phyloP scores from a whole-genome alignment of 1,140 invertebrate species.

The Cyrtorhinus lividipennis region DNA sequence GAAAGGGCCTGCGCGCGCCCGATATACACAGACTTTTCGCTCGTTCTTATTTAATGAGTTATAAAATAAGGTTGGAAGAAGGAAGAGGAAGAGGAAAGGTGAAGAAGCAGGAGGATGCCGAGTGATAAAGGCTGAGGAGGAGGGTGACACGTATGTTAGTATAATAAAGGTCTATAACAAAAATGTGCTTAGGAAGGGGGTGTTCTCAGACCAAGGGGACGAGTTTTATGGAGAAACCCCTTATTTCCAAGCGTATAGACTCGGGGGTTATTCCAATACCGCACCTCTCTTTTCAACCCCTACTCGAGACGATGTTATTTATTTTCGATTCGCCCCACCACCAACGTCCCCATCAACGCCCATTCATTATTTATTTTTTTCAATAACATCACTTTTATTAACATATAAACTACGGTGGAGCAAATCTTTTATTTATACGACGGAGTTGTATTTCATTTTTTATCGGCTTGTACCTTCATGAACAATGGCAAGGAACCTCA shows the following conservation, averaged over 20 bases:
- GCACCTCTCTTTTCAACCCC: neutral
- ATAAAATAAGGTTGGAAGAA: slow-evolving; percentile 2
- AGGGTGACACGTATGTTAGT: slow-evolving; percentile 5
- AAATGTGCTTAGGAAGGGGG: slow-evolving; percentile 3
- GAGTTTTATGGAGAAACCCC: slow-evolving; percentile 7
- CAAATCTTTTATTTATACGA: slow-evolving; percentile 4
- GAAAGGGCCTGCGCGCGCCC: neutral
- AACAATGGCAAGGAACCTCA: too few relatives aligned
- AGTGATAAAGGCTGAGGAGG: neutral
- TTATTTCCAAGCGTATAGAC: neutral
- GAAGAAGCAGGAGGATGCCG: neutral
- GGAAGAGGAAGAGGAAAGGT: too few relatives aligned
- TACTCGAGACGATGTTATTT: too few relatives aligned
- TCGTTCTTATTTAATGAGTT: slow-evolving; percentile 8
- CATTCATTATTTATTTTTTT: slow-evolving; percentile 10
- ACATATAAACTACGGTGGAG: slow-evolving; percentile 1
- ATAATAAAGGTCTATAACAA: slow-evolving; percentile 8
- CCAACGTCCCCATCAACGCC: neutral
- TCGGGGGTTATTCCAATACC: neutral
- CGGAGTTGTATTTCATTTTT: neutral
- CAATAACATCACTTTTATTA: slow-evolving; percentile 7
- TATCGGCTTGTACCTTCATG: too few relatives aligned
- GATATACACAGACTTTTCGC: neutral
- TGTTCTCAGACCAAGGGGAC: neutral
- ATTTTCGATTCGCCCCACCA: neutral